These are phyloP conservation scores for Odontomachus brunneus DNA, from an alignment of 1,140 invertebrate genomes.

Conservation along the genomic window DNA sequence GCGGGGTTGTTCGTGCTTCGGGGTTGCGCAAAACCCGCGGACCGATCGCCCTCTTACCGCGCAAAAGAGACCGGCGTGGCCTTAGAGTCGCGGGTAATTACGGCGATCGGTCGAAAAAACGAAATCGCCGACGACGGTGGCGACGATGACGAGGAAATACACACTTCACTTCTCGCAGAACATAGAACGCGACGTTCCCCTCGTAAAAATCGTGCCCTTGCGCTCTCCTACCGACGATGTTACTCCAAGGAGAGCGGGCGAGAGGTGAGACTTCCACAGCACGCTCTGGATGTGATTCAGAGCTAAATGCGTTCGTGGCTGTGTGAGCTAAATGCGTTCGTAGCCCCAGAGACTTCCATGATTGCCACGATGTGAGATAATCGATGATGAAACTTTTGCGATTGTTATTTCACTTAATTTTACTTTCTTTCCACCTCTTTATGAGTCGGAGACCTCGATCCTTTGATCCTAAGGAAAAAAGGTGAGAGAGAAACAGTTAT, in stretches of 20 bases:
- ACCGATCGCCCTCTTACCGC: constrained; percentile 37
- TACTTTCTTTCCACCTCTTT: too few relatives aligned
- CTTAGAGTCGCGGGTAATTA: constrained; percentile 56
- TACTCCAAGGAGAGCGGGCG: not conserved
- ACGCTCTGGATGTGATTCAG: constrained; percentile 34
- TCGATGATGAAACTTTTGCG: too few relatives aligned
- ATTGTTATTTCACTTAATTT: too few relatives aligned
- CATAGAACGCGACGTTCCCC: constrained; percentile 28
- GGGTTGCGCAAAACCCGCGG: constrained; percentile 63
- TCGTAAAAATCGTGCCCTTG: constrained; percentile 3
- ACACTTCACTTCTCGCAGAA: constrained; percentile 5
- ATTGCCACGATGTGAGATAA: too few relatives aligned
- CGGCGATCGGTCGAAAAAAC: constrained; percentile 55
- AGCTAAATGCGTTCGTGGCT: constrained; percentile 49
- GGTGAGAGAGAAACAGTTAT: too few relatives aligned
- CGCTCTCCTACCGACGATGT: not conserved
- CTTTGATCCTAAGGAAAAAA: too few relatives aligned
- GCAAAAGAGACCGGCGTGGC: constrained; percentile 23
- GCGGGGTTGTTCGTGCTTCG: constrained; percentile 55
- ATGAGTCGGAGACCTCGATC: too few relatives aligned
- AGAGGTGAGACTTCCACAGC: constrained; percentile 3
- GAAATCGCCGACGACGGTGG: not conserved
- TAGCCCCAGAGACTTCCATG: too few relatives aligned
- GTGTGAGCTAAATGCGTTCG: too few relatives aligned
- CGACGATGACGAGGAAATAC: not conserved